Conservation (phyloP, 2,113 vertebrate species). For the Hystrix brachyura region DNA sequence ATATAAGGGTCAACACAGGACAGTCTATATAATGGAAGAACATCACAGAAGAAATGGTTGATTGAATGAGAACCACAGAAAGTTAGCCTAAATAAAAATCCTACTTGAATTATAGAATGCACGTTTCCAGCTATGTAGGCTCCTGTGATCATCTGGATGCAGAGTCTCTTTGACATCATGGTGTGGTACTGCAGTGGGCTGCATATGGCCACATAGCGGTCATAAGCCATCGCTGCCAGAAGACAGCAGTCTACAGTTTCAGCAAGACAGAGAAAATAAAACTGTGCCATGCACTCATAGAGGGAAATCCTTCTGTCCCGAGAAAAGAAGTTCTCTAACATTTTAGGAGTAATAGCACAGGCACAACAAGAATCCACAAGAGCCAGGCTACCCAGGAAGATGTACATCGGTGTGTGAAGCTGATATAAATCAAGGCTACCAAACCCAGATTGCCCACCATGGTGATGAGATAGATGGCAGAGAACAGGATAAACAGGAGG, state of each 20-base stretch:
- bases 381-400: slow-evolving; percentile 68
- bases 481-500: background rate
- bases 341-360: slow-evolving; percentile 66
- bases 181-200: slow-evolving; percentile 62
- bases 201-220: slow-evolving; percentile 62
- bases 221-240: background rate
- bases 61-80: slow-evolving; percentile 57
- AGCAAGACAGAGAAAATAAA: slow-evolving; percentile 68
- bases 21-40: slow-evolving; percentile 57
- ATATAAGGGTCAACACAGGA: slow-evolving; percentile 52
- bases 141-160: slow-evolving; percentile 52
- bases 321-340: background rate
- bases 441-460: background rate
- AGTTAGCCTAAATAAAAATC: slow-evolving; percentile 54
- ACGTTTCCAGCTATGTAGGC: slow-evolving; percentile 24
- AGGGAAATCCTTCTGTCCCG: slow-evolving; percentile 37
- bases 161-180: slow-evolving; percentile 66
- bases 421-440: background rate
- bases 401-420: background rate
- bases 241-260: slow-evolving; percentile 4
- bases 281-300: slow-evolving; percentile 56
- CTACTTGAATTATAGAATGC: slow-evolving; percentile 3
- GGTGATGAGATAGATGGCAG: slow-evolving; percentile 11
- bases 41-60: slow-evolving; percentile 60
- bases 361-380: slow-evolving; percentile 69